Percentiles rank a stretch among this genome's conserved stretches.
These are phyloP conservation scores for Sus cebifrons DNA, from an alignment of 2,797 vertebrate species.

Conservation along the genomic window DNA sequence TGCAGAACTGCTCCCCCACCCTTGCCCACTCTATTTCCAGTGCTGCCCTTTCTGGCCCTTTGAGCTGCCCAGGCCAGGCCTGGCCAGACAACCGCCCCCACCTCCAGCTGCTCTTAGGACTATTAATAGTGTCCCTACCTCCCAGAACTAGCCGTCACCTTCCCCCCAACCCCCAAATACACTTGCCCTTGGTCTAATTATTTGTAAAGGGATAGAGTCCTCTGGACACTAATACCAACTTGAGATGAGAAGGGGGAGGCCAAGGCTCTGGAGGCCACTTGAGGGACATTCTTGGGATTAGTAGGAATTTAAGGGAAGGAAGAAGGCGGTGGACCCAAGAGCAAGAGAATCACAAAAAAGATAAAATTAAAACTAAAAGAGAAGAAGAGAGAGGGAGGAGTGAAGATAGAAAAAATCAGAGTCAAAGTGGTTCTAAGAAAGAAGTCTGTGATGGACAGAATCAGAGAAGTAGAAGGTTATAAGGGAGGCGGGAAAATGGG, in stretches of 20 bases:
- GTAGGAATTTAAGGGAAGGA: neutral
- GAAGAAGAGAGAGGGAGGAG: slow-evolving; percentile 17
- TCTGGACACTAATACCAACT: slow-evolving; percentile 2
- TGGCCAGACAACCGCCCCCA: slow-evolving; percentile 69
- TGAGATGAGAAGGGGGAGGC: neutral
- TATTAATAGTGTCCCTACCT: slow-evolving; percentile 84
- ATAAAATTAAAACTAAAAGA: neutral
- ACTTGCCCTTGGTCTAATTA: slow-evolving; percentile 82
- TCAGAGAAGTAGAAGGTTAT: neutral
- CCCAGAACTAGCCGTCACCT: slow-evolving; percentile 55
- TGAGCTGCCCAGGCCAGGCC: slow-evolving; percentile 70
- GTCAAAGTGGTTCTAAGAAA: neutral
- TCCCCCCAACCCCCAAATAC: slow-evolving; percentile 52
- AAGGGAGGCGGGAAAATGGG: neutral
- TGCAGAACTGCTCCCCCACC: neutral
- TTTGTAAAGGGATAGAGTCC: slow-evolving; percentile 55
- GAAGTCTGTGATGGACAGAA: neutral
- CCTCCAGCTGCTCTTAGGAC: slow-evolving; percentile 79
- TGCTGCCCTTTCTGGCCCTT: slow-evolving; percentile 77
- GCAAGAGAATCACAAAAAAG: neutral
- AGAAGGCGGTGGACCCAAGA: neutral
- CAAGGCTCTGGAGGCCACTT: neutral
- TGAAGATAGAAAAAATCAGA: neutral
- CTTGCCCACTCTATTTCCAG: slow-evolving; percentile 75
- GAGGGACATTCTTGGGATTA: neutral